Evolutionary conservation across 2,113 vertebrate genomes (phyloP), one percentile per base, ranked within the genome.

Genomic region (Bujurquina vittata): DNA sequence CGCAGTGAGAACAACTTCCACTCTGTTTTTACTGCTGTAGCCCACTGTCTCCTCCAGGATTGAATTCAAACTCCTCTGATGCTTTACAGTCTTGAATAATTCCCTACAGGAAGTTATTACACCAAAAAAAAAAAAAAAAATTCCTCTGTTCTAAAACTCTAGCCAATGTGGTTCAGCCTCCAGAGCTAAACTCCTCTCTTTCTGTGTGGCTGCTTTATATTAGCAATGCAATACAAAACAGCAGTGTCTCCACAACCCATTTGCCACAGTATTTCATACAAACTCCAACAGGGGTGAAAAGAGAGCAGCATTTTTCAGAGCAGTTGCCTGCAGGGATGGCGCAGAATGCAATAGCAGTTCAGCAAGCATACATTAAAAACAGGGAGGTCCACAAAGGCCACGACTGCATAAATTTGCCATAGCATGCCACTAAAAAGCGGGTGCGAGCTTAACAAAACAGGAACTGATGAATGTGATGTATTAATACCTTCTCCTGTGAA

Each of bases 401-500:
- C 62, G 52, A 26, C 29, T 29, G 57, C 60, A 65, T 52, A 23
- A 65, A 79, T 82, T 55, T 65, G 11, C 37, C 62, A 84, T 15
- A 12, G 23, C 54, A 62, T 7, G 10, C 80, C 78, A 79, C 49
- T 63, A 60, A 61, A 75, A 65, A 79, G 75, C 63, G 79, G 73
- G 49, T n/a, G 76, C 40, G 75, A 77, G 59, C n/a, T 57, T 20
- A 40, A 56, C 49, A 83, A 75, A n/a, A 87, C 52, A 79, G 61
- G 33, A 85, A 76, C 20, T 75, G 59, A 81, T 80, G 52, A 78
- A 85, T 52, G 56, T 63, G 76, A 85, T 77, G 35, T 23, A 86
- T 88, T 80, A 33, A 94, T 98, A 99, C 97, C 98, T 99, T 98
- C 98, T 97, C 94, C 97, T 97, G 96, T 98, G 97, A 96, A 97